These are phyloP conservation scores for Hirtodrosophila cameraria DNA, from an alignment of 2,888 invertebrate species.

Conservation along the genomic window DNA sequence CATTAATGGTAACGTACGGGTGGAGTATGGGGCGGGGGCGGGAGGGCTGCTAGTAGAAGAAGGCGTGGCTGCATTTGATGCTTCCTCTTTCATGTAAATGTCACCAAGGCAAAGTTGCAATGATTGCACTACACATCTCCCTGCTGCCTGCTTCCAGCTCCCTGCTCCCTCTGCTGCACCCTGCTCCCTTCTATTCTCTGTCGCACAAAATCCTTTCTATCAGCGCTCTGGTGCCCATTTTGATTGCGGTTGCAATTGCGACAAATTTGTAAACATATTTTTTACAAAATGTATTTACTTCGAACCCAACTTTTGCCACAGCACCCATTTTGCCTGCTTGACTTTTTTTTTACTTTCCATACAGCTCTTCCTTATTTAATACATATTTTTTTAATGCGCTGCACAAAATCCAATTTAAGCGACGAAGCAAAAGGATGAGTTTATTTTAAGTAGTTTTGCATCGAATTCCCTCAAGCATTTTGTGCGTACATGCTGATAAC, in stretches of 20 bases:
- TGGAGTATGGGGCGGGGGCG: no score
- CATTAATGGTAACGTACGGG: slow-evolving; percentile 69
- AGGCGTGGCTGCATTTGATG: slow-evolving; percentile 64
- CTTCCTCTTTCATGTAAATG: slow-evolving; percentile 68
- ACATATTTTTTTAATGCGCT: slow-evolving; percentile 31
- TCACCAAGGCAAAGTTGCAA: slow-evolving; percentile 62
- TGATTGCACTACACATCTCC: slow-evolving; percentile 40
- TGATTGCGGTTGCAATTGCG: slow-evolving; percentile 70
- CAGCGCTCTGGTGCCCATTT: slow-evolving; percentile 36
- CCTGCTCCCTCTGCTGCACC: background rate
- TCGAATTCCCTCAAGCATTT: slow-evolving; percentile 63
- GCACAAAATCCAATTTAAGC: slow-evolving; percentile 67
- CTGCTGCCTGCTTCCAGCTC: background rate
- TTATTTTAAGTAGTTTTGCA: slow-evolving; percentile 74
- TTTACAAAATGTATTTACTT: slow-evolving; percentile 60
- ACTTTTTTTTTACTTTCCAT: slow-evolving; percentile 16
- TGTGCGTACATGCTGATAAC: slow-evolving; percentile 49
- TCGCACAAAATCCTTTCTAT: slow-evolving; percentile 38
- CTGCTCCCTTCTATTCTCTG: background rate
- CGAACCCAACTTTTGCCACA: slow-evolving; percentile 25
- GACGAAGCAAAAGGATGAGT: slow-evolving; percentile 48
- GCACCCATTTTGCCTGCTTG: slow-evolving; percentile 33
- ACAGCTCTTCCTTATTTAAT: slow-evolving; percentile 7
- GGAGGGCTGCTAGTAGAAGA: slow-evolving; percentile 21
- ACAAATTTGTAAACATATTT: slow-evolving; percentile 71